These are phyloP conservation scores for Chlorospingus flavigularis DNA, from an alignment of 2,797 vertebrate species.

Conservation along the genomic window DNA sequence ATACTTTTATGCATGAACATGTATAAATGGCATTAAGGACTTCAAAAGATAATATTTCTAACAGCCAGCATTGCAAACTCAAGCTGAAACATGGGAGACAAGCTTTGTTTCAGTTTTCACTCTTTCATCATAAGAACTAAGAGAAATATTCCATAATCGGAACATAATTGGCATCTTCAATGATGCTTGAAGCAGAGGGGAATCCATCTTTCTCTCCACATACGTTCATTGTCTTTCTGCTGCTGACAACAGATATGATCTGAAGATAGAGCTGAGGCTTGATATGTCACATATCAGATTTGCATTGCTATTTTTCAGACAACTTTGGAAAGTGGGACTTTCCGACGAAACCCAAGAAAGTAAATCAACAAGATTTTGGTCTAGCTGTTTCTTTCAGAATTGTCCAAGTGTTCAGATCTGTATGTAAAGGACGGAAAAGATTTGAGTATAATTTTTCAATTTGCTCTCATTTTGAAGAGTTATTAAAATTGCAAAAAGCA, in stretches of 20 bases:
- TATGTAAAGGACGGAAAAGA: not conserved
- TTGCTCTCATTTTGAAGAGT: not conserved
- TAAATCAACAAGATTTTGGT: not conserved
- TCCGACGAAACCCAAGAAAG: not conserved
- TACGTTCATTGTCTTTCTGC: not conserved
- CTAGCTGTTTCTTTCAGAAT: not conserved
- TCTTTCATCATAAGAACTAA: not conserved
- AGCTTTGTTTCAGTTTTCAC: not conserved
- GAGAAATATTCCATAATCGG: not conserved
- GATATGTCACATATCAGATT: not conserved
- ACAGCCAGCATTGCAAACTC: not conserved
- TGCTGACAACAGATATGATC: not conserved
- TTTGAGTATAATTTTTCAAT: not conserved
- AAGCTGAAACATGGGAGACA: not conserved
- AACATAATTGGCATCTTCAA: not conserved
- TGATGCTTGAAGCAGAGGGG: not conserved
- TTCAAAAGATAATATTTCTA: constrained; percentile 27
- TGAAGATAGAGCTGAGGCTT: not conserved
- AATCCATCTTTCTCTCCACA: not conserved
- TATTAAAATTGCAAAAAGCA: not conserved
- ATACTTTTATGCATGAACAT: not conserved
- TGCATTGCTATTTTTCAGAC: not conserved
- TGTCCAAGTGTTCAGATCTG: not conserved
- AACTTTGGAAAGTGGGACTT: not conserved
- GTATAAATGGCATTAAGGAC: not conserved